Evolutionary conservation across 2,888 invertebrate species (phyloP), one percentile per base, ranked within the genome.

Genomic region (Caradrina kadenii): DNA sequence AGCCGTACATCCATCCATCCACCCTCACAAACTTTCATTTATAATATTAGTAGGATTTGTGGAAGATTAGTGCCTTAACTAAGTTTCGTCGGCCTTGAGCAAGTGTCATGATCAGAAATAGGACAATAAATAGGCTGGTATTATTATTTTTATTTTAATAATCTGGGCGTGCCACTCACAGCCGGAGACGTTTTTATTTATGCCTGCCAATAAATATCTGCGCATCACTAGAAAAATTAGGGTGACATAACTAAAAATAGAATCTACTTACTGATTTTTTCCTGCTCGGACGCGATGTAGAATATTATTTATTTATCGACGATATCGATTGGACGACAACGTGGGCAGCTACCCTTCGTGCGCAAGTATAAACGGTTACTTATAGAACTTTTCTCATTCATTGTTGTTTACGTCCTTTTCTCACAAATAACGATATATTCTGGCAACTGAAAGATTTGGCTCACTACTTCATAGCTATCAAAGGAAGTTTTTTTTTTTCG

Each of bases 271-370:
- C 50, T 22, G 13, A 52, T 42, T 31, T 2, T 19, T 48, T 35
- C 35, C 19, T n/a, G 19, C 13, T 67, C 8, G 62, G 22, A n/a
- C 59, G 31, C 17, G 22, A 59, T 61, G 60, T 19, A 31, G 21
- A 50, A n/a, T 53, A 78, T 80, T 63, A 79, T 63, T 76, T 71
- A 79, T 80, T 68, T 76, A 80, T 21, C 21, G 31, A 10, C 10
- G 10, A 15, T 62, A 79, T 79, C 64, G 80, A 76, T 79, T 76
- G 71, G 10, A 17, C 49, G 58, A 56, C 52, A 19, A 49, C 55
- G 17, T 26, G 53, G 21, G 19, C 15, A 52, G 17, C 49, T 77
- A 61, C 56, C 61, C 19, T 39, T 45, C 55, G 45, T 54, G 26
- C 4, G 64, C 49, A 26, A 49, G 48, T 55, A 39, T 45, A 54